These are phyloP conservation scores for Drymonia ruficornis DNA, from an alignment of 2,888 invertebrate species.

Conservation along the genomic window DNA sequence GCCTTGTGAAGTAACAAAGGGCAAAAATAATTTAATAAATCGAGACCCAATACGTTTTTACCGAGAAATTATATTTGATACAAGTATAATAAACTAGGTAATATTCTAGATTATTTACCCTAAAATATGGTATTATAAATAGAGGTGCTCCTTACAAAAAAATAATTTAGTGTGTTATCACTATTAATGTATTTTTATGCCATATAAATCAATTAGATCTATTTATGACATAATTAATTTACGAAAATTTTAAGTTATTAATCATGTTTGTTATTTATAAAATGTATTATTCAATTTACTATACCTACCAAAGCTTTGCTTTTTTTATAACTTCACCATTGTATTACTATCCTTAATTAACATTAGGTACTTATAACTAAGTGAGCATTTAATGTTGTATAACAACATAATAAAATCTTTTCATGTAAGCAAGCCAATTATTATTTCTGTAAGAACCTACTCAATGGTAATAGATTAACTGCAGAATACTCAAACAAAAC, in stretches of 20 bases:
- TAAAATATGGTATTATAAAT: conserved; percentile 19
- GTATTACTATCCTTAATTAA: conserved; percentile 28
- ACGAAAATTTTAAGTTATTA: conserved; percentile 30
- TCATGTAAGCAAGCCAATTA: conserved; percentile 25
- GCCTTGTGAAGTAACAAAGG: conserved; percentile 48
- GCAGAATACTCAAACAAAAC: too few relatives aligned
- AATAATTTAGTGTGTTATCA: conserved; percentile 26
- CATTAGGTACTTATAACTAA: conserved; percentile 19
- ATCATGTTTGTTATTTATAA: conserved; percentile 18
- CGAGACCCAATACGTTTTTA: conserved; percentile 41
- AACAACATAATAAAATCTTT: conserved; percentile 52
- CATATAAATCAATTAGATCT: conserved; percentile 10
- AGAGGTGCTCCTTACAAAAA: conserved; percentile 27
- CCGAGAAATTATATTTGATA: conserved; percentile 63
- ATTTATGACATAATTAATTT: conserved; percentile 19
- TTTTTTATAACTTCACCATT: conserved; percentile 34
- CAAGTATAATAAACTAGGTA: conserved; percentile 33
- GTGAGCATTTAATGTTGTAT: conserved; percentile 51
- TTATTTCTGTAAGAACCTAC: conserved; percentile 11
- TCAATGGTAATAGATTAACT: too few relatives aligned
- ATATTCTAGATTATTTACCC: conserved; percentile 12
- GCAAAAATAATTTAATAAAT: conserved; percentile 38
- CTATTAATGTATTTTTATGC: conserved; percentile 9
- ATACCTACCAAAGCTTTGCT: conserved; percentile 44
- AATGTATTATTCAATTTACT: conserved; percentile 20